Evolutionary conservation across 2,888 invertebrate species (phyloP), one percentile per base, ranked within the genome.

Genomic region (Thereva nobilitata): DNA sequence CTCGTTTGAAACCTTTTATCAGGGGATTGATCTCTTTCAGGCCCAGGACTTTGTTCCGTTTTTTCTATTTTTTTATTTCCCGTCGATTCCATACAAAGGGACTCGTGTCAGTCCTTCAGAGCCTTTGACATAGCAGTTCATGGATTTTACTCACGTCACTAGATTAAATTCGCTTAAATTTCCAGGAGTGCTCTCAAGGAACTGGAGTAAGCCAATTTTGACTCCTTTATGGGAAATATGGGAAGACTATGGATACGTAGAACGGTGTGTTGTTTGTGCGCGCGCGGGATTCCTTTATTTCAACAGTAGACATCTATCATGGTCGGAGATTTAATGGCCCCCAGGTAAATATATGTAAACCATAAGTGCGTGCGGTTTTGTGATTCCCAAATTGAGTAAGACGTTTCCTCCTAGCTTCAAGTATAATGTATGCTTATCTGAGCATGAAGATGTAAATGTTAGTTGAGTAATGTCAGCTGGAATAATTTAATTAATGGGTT

Each of bases 301-400:
- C 12, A 38, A 37, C 35, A 6, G 44, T 23, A 35, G 44, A 52
- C 73, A 73, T 73, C 70, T 70, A 73, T 73, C 72, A 72, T 72
- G 73, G 72, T 71, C 70, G 71, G 66, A 72, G 73, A 73, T 73
- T 73, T 73, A 73, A 73, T 73, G 72, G 73, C 72, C 71, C 69
- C 69, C 68, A 70, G 71, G 71, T 72, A 70, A 71, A 72, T 69
- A 68, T 70, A 71, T 71, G 71, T 68, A 68, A 72, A 71, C 72
- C 71, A 68, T 72, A 72, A 72, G 71, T 73, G 72, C 72, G 71
- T 72, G 73, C 65, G 73, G 73, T 73, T 73, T 72, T 71, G 70
- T 72, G 72, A 73, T 72, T 73, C 70, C 57, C 38, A 70, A 72
- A 70, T 73, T 72, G 68, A 71, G 70, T 72, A 71, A 73, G 73